Evolutionary conservation across 2,888 invertebrate species (phyloP).

Genomic region (Harpagoxenus sublaevis): DNA sequence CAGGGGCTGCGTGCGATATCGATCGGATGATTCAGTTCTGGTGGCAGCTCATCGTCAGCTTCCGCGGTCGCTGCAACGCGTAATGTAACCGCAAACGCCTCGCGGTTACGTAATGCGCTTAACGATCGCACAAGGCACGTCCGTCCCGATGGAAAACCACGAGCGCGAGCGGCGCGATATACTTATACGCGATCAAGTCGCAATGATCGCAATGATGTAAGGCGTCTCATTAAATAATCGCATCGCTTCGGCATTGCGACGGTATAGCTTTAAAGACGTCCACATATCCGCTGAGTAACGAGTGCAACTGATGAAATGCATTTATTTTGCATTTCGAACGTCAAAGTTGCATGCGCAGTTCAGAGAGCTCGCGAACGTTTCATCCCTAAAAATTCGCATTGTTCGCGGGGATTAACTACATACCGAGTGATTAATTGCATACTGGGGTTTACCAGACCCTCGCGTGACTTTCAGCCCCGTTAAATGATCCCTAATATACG

Average conservation of each 20-base stretch:
- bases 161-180: background rate
- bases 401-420: background rate
- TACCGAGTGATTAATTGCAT: background rate
- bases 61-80: constrained; percentile 37
- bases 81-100: constrained; percentile 31
- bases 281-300: background rate
- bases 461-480: background rate
- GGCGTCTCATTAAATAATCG: constrained; percentile 12
- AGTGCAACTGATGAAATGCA: background rate
- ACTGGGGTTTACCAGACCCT: background rate
- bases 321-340: background rate
- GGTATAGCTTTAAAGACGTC: background rate
- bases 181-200: constrained; percentile 13
- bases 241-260: background rate
- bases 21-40: constrained; percentile 57
- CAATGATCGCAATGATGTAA: background rate
- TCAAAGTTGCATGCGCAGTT: background rate
- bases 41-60: constrained; percentile 41
- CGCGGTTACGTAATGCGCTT: constrained; percentile 38
- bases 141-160: constrained; percentile 27
- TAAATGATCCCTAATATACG: background rate
- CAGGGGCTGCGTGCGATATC: constrained; percentile 25
- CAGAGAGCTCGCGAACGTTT: background rate
- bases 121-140: constrained; percentile 29
- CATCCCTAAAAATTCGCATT: background rate